Base-by-base conservation (phyloP, 2,888 invertebrate genomes). In the Caprella mutica region DNA sequence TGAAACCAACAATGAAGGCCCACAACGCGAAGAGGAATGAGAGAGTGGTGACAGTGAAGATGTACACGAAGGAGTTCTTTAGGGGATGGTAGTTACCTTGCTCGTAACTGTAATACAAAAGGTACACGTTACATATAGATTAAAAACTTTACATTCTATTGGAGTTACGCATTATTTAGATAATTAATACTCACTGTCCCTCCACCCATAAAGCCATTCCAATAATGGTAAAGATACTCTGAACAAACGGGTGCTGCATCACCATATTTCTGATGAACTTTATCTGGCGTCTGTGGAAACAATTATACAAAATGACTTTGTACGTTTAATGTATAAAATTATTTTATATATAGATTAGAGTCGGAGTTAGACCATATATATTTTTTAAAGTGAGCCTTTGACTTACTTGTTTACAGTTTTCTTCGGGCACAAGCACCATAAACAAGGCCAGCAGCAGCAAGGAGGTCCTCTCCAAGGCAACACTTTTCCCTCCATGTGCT, bases 361-460 rank as follows among this genome's bases (percentile, higher is more conserved):
- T n/a, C n/a, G n/a, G n/a, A n/a, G n/a, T n/a, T n/a, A n/a, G n/a
- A n/a, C n/a, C n/a, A n/a, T n/a, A n/a, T n/a, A n/a, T n/a, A n/a
- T n/a, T n/a, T n/a, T n/a, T n/a, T n/a, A n/a, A n/a, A n/a, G n/a
- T n/a, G n/a, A n/a, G n/a, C n/a, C n/a, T 30, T 27, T 29, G 5
- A 6, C 44, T 9, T 14, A 48, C 48, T 63, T 63, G 38, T 52
- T 63, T 5, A 57, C 59, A 23, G 55, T 19, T 3, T n/a, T 14
- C 40, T 59, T 57, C 19, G 63, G 63, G 24, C 55, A 53, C 23
- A 43, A 23, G 26, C 48, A 56, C 44, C 59, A 30, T 23, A 56
- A 56, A 43, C 63, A 63, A 24, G 63, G 63, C 59, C 59, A 63
- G 52, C 59, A 63, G 52, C 63, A 63, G 50, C 63, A 63, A 5